These are phyloP conservation scores for Ispidina picta DNA, from an alignment of 2,797 vertebrate species.

Conservation along the genomic window DNA sequence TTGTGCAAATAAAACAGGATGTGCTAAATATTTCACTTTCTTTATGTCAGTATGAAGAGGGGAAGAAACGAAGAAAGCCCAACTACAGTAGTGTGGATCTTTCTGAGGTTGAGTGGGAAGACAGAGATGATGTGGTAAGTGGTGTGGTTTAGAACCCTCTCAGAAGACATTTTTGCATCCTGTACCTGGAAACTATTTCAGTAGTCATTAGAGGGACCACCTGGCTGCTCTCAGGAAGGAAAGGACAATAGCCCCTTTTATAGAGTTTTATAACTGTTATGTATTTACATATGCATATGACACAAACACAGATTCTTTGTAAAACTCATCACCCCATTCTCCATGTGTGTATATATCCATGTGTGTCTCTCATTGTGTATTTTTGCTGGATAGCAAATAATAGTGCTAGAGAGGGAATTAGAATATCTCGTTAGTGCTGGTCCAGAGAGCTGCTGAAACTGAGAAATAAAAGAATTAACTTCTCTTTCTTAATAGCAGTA, in stretches of 20 bases:
- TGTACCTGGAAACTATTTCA: background rate
- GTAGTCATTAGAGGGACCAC: background rate
- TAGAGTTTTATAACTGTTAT: background rate
- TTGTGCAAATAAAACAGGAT: background rate
- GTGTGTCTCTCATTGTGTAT: background rate
- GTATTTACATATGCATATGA: background rate
- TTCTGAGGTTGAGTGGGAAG: conserved; percentile 98
- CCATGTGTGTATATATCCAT: background rate
- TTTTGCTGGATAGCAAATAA: background rate
- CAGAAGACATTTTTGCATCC: background rate
- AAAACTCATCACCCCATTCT: background rate
- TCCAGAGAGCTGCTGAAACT: background rate
- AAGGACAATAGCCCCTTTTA: background rate
- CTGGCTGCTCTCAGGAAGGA: background rate
- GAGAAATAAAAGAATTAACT: background rate
- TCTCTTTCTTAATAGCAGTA: background rate
- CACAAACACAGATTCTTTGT: background rate
- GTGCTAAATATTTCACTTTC: background rate
- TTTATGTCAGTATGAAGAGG: conserved; percentile 89
- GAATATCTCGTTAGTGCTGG: background rate
- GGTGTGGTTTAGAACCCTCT: background rate
- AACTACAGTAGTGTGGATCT: conserved; percentile 98
- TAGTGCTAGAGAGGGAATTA: background rate
- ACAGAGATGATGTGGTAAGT: conserved; percentile 93
- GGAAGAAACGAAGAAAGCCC: conserved; percentile 93